Evolutionary conservation across 2,888 invertebrate species (phyloP).

Genomic region (Chymomyza procnemis): DNA sequence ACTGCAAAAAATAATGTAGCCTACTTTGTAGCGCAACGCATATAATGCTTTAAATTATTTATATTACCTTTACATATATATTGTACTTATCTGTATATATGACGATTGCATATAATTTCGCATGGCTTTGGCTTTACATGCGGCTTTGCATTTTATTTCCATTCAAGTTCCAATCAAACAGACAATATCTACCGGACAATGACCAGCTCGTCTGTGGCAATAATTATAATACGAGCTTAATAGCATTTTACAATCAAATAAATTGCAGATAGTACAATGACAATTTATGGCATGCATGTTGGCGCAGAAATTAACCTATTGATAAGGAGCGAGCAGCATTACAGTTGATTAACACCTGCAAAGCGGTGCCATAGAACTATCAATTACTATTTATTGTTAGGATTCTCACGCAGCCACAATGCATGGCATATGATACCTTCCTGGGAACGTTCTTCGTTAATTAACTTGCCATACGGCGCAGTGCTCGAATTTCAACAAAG

Average conservation of each 20-base stretch:
- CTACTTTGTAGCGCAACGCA: too few species aligned
- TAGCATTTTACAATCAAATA: slow-evolving; percentile 63
- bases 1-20: too few species aligned
- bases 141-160: too few species aligned
- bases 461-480: slow-evolving; percentile 39
- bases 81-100: neutral
- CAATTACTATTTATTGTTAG: neutral
- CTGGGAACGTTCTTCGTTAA: slow-evolving; percentile 42
- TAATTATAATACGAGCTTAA: slow-evolving; percentile 42
- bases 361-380: neutral
- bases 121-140: neutral
- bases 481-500: slow-evolving; percentile 58
- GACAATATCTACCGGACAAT: neutral
- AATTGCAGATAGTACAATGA: slow-evolving; percentile 50
- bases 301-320: neutral
- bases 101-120: neutral
- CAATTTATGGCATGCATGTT: slow-evolving; percentile 30
- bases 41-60: too few species aligned
- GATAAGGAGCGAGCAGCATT: neutral
- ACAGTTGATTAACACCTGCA: neutral
- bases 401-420: slow-evolving; percentile 32
- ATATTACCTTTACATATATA: neutral
- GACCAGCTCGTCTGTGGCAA: neutral
- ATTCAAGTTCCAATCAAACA: neutral
- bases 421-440: slow-evolving; percentile 31